Evolutionary conservation across 2,888 invertebrate genomes (phyloP), one percentile per base, ranked within the genome.

Genomic region (Dexiosoma caninum): DNA sequence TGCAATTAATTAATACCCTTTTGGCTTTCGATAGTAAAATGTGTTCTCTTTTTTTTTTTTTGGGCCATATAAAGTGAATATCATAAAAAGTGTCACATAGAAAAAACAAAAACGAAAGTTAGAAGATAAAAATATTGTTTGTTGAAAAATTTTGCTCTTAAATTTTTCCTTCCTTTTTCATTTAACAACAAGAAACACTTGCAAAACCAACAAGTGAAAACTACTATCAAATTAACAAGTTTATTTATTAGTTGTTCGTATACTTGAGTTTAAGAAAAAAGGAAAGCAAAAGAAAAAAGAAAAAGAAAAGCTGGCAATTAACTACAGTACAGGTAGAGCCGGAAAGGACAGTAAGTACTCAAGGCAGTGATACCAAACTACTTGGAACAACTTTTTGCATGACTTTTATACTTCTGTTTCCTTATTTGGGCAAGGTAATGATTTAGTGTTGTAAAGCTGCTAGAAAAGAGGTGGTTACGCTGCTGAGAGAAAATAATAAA

Each of bases 191-290:
- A 42, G 30, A 9, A 49, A 14, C 46, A 21, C 74, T 74, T 51
- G 27, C n/a, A 12, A 57, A 64, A 19, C 64, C 53, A 72, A 64
- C 64, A 55, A 72, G 55, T 74, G 46, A 66, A 64, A 74, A 66
- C 37, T 46, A 57, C 57, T 46, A 21, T 30, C 66, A 66, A 40
- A 66, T 74, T 74, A 74, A 66, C 66, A 74, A 74, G 64, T 74
- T 53, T 66, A 57, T 49, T 51, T 46, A n/a, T n/a, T n/a, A 46
- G 40, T 64, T 37, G 40, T 49, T 35, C 46, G 55, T 66, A 49
- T 46, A 57, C 46, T 57, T 74, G 64, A 60, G 51, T 21, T 69
- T 51, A 40, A 32, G 27, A 32, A 51, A 40, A 30, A 0, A 62
- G 2, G n/a, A n/a, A n/a, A n/a, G n/a, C n/a, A n/a, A n/a, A n/a